phyloP scores from a whole-genome alignment of 2,113 vertebrate genomes.

The Siphamia tubifer region DNA sequence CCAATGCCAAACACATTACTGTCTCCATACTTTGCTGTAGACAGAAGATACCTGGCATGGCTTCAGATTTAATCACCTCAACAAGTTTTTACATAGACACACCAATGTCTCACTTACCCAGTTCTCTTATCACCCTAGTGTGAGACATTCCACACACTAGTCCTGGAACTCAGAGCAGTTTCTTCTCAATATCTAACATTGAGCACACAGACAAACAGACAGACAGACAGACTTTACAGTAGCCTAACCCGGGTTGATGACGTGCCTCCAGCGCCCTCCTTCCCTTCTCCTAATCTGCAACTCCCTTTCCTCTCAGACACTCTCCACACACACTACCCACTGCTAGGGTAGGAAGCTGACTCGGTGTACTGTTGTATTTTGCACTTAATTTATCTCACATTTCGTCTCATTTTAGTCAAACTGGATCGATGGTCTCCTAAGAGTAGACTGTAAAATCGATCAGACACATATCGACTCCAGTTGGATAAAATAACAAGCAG shows the following conservation, averaged over 20 bases:
- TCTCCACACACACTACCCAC: conserved; percentile 12
- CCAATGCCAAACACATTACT: not conserved
- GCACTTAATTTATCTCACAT: conserved; percentile 20
- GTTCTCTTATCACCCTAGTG: conserved; percentile 34
- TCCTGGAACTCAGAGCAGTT: conserved; percentile 56
- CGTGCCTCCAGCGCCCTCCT: conserved; percentile 30
- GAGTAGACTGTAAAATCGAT: not conserved
- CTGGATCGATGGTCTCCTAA: conserved; percentile 38
- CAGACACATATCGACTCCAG: conserved; percentile 23
- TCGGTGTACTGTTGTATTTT: conserved; percentile 20
- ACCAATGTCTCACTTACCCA: conserved; percentile 43
- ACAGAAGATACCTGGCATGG: not conserved
- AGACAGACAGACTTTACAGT: conserved; percentile 30
- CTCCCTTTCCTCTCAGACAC: not conserved
- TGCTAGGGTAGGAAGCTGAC: conserved; percentile 20
- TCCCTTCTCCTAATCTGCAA: conserved; percentile 20
- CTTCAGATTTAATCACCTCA: conserved; percentile 7
- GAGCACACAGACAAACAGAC: conserved; percentile 22
- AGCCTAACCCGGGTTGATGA: conserved; percentile 40
- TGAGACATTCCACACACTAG: conserved; percentile 76
- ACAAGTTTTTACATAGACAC: conserved; percentile 39
- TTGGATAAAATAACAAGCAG: conserved; percentile 21
- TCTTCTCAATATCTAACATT: conserved; percentile 36
- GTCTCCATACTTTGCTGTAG: not conserved
- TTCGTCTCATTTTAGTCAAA: conserved; percentile 18